phyloP scores from a whole-genome alignment of 1,140 invertebrate genomes.

The Tigriopus japonicus region DNA sequence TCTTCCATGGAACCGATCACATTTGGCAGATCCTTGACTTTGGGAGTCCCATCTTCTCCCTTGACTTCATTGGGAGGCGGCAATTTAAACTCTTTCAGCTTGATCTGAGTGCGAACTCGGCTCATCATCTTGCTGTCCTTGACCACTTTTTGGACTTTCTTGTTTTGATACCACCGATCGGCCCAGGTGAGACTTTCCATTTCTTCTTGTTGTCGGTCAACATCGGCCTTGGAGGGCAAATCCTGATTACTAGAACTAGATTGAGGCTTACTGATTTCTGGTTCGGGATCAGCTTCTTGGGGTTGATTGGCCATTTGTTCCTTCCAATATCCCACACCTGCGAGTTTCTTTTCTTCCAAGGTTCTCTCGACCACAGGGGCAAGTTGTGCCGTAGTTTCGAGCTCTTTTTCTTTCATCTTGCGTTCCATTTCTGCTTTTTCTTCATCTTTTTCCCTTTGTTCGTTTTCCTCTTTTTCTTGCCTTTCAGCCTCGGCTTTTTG shows the following conservation, averaged over 20 bases:
- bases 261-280: too few relatives aligned
- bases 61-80: not conserved
- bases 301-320: too few relatives aligned
- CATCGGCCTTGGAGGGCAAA: not conserved
- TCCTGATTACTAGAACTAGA: not conserved
- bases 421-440: not conserved
- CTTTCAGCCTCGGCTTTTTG: not conserved
- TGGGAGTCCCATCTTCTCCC: not conserved
- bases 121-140: constrained; percentile 21
- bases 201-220: constrained; percentile 8
- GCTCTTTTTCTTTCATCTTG: constrained; percentile 4
- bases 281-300: too few relatives aligned
- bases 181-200: constrained; percentile 21
- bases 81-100: constrained; percentile 14
- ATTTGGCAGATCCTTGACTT: not conserved
- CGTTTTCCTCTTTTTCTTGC: not conserved
- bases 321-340: too few relatives aligned
- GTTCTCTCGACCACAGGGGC: not conserved
- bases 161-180: constrained; percentile 22
- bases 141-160: constrained; percentile 22
- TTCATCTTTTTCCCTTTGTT: not conserved
- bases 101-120: constrained; percentile 21
- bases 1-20: constrained; percentile 5
- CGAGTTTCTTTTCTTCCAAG: not conserved
- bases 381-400: not conserved